Conservation (phyloP, 2,888 invertebrate genomes). For the Pantelozetes paolii region DNA sequence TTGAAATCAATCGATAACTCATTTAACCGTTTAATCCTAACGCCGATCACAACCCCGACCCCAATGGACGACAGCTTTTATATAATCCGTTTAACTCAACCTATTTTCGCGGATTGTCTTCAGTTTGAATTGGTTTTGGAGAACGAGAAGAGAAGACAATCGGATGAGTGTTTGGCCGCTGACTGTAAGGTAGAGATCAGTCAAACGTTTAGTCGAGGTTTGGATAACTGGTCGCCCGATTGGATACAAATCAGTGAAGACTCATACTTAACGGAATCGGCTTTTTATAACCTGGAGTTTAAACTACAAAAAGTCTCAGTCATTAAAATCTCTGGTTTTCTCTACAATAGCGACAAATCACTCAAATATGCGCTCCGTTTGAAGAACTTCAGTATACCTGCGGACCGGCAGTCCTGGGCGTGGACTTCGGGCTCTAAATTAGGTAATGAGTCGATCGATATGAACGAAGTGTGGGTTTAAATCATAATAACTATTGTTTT, state of each 20-base stretch:
- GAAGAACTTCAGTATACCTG: constrained; percentile 11
- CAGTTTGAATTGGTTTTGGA: constrained; percentile 18
- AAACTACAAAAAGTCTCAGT: constrained; percentile 8
- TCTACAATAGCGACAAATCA: constrained; percentile 6
- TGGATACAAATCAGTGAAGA: neutral
- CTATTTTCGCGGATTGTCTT: constrained; percentile 25
- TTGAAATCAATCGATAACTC: neutral
- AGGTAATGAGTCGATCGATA: neutral
- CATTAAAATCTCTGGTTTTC: constrained; percentile 13
- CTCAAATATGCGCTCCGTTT: neutral
- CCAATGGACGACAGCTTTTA: neutral
- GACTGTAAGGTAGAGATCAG: constrained; percentile 1
- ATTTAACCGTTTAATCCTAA: neutral
- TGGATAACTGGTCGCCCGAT: neutral
- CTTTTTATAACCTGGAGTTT: constrained; percentile 26
- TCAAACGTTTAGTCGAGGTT: neutral
- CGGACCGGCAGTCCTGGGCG: constrained; percentile 4
- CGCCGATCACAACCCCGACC: neutral
- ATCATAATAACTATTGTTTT: neutral
- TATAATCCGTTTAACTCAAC: constrained; percentile 21
- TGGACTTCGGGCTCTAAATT: constrained; percentile 1
- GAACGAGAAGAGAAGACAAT: constrained; percentile 8
- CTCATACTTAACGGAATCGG: constrained; percentile 22
- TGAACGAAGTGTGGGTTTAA: neutral
- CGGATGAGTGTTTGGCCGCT: constrained; percentile 14